Conservation (phyloP, 2,888 invertebrate species). For the Elmis aenea region DNA sequence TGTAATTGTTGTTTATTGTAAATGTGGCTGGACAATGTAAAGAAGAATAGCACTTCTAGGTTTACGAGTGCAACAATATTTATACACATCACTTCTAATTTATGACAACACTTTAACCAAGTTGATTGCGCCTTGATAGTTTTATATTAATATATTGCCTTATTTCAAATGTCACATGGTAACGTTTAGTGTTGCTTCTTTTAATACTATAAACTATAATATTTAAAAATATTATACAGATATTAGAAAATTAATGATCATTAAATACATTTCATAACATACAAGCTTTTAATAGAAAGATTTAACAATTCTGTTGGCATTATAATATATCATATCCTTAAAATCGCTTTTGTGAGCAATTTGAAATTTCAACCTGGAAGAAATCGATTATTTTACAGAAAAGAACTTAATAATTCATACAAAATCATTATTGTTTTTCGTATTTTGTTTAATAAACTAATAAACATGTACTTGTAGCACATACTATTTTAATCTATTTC, state of each 20-base stretch:
- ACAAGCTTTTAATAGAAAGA: neutral
- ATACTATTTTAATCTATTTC: neutral
- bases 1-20: too few species aligned
- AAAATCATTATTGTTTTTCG: neutral
- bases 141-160: neutral
- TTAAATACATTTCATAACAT: neutral
- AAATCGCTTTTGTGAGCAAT: too few species aligned
- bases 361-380: too few species aligned
- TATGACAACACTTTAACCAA: too few species aligned
- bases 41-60: too few species aligned
- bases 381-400: too few species aligned
- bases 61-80: too few species aligned
- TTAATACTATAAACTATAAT: too few species aligned
- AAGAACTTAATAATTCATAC: neutral
- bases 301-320: neutral
- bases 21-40: too few species aligned
- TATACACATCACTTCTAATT: too few species aligned
- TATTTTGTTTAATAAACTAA: neutral
- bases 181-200: too few species aligned
- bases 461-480: neutral
- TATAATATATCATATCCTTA: neutral
- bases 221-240: constrained; percentile 2
- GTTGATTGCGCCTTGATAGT: too few species aligned
- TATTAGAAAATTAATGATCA: neutral
- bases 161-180: neutral